Evolutionary conservation across 2,113 vertebrate species (phyloP), one percentile per base, ranked within the genome.

Genomic region (Sialia sialis): DNA sequence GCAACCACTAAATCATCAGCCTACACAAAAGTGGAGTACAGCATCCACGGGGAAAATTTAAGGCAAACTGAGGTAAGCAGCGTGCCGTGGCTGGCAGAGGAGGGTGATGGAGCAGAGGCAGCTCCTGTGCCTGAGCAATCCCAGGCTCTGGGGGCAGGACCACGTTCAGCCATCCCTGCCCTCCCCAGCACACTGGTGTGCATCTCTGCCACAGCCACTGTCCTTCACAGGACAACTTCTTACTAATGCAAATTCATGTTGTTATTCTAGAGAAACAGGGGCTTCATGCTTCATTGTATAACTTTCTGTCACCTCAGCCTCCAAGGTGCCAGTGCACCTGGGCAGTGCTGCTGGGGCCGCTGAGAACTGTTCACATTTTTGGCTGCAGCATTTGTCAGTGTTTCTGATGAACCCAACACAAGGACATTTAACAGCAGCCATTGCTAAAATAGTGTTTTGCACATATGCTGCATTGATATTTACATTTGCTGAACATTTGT

Each of bases 101-200:
- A 38, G 38, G 63, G 59, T 11, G 6, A 10, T 0, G 0, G 3
- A 20, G 59, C 14, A 7, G 59, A 74, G 80, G 7, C 67, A 20
- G 30, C 6, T 29, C 3, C 34, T 60, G 32, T 27, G 58, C 3
- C 4, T 0, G 34, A n/a, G 27, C 34, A 15, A 11, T 43, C 23
- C 5, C 2, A 11, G 78, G n/a, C 8, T 16, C 19, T 10, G 49
- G n/a, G 21, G 20, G 23, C 54, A 14, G 70, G n/a, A 29, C 13
- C 16, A 0, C 4, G 1, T 2, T 18, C 4, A 0, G 3, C 30
- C 21, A 3, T 21, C 25, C 36, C 10, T 0, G 4, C 44, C 32
- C 6, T 34, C 23, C n/a, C 4, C 63, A 22, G 23, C 39, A 16
- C 4, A 0, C 10, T 0, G 2, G 15, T 17, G 41, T 68, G 48